Percentiles rank a stretch among this genome's conserved stretches.
Evolutionary conservation across 2,888 invertebrate genomes (phyloP).

Genomic region (Stenurella melanura): DNA sequence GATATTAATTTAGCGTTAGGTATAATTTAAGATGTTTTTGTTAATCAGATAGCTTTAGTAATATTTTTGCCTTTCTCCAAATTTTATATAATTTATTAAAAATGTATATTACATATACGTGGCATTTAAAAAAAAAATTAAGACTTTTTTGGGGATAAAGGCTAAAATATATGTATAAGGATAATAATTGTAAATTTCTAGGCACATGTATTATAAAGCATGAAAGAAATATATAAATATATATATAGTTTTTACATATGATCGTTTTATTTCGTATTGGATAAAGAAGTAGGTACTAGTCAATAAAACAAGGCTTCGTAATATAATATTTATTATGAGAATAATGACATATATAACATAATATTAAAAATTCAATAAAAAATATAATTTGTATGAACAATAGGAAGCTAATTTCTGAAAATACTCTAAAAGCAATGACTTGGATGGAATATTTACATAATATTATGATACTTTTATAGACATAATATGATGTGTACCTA

Average conservation of each 20-base stretch:
- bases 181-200: constrained; percentile 42
- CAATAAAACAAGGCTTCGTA: background rate
- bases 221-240: constrained; percentile 50
- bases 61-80: constrained; percentile 24
- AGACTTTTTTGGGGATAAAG: constrained; percentile 27
- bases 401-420: background rate
- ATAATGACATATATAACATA: constrained; percentile 23
- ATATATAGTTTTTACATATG: constrained; percentile 53
- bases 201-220: constrained; percentile 50
- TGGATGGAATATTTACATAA: constrained; percentile 42
- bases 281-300: background rate
- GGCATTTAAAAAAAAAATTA: background rate
- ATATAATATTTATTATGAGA: constrained; percentile 28
- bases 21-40: constrained; percentile 11
- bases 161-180: constrained; percentile 28
- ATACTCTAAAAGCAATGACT: constrained; percentile 18
- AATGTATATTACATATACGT: constrained; percentile 6
- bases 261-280: constrained; percentile 34
- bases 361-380: constrained; percentile 34
- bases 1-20: constrained; percentile 21
- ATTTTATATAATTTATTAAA: background rate
- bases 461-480: constrained; percentile 12
- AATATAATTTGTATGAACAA: constrained; percentile 22
- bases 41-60: constrained; percentile 11
- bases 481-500: background rate